Evolutionary conservation across 2,113 vertebrate species (phyloP), one percentile per base, ranked within the genome.

Genomic region (rat (Rattus norvegicus)): DNA sequence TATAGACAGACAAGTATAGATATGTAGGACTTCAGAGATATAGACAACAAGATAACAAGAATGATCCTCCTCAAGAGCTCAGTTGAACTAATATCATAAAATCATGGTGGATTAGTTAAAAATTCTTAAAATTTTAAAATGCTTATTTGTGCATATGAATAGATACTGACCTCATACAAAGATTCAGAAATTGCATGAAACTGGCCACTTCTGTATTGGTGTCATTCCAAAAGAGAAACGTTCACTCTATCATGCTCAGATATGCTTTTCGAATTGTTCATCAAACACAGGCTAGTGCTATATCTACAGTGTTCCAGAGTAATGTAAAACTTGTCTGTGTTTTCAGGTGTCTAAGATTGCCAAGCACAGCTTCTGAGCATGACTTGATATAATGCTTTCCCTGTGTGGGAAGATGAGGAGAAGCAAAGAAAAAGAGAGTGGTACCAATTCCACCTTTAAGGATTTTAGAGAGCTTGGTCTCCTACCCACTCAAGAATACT

Each of bases 51-150:
- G 56, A 76, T 73, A 83, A 81, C 0, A 72, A 72, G 13, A 91
- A 85, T 91, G 4, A 22, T 69, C 8, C 56, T 94, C 91, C 22
- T 97, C 36, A 90, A 91, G 10, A 91, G 81, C 52, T 88, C 30
- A 88, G 36, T 80, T 96, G 56, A 86, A 47, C 6, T 63, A 54
- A 52, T 28, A 9, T 6, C 9, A 56, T 52, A 9, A n/a, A 30
- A 61, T 67, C 1, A 39, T 85, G 63, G 4, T 14, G 16, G 1
- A 67, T 19, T 65, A 47, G 59, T 30, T 54, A 77, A 16, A 19
- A 65, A 79, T 87, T 91, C 81, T 88, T 20, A 43, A 91, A 86
- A 84, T 87, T 91, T 72, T 91, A 36, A 49, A 91, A 81, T 54
- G n/a, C n/a, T 65, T 56, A 22, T 33, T 36, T 70, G 30, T 70